These are phyloP conservation scores for Holothuria scabra DNA, from an alignment of 53 echinoderm and acorn worm species.

Conservation along the genomic window DNA sequence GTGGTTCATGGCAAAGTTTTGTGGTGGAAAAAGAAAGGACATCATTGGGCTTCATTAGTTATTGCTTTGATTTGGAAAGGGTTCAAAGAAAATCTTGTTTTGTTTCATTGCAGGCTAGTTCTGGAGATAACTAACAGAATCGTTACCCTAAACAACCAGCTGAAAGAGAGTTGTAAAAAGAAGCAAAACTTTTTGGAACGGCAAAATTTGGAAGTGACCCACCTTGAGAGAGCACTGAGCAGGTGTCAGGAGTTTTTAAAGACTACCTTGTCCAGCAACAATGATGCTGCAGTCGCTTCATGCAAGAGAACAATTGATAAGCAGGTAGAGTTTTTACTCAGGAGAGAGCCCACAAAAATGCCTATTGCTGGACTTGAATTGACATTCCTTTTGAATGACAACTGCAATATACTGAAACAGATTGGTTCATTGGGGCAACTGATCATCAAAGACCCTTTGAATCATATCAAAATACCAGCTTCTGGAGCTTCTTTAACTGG, in stretches of 20 bases:
- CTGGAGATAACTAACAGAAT: slow-evolving; percentile 73
- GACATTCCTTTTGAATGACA: slow-evolving; percentile 62
- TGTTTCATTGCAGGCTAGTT: slow-evolving; percentile 67
- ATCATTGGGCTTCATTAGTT: too few species aligned
- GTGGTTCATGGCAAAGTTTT: too few species aligned
- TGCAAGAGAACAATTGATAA: slow-evolving; percentile 70
- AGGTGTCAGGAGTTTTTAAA: slow-evolving; percentile 77
- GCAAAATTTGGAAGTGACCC: slow-evolving; percentile 74
- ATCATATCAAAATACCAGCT: slow-evolving; percentile 5
- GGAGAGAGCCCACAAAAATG: slow-evolving; percentile 67
- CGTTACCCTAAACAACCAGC: slow-evolving; percentile 57
- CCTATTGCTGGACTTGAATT: slow-evolving; percentile 77
- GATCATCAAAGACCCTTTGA: slow-evolving; percentile 63
- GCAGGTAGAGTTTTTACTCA: slow-evolving; percentile 68
- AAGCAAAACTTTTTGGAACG: slow-evolving; percentile 68
- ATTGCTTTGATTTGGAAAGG: too few species aligned
- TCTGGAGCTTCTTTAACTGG: neutral
- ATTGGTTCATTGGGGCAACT: slow-evolving; percentile 63
- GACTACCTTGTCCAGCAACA: slow-evolving; percentile 58
- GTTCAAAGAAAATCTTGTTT: neutral
- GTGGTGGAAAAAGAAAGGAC: too few species aligned
- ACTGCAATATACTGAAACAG: slow-evolving; percentile 62
- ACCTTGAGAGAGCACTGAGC: slow-evolving; percentile 73
- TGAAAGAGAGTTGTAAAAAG: slow-evolving; percentile 66
- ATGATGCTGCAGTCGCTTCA: slow-evolving; percentile 78